Evolutionary conservation across 2,113 vertebrate genomes (phyloP), one percentile per base, ranked within the genome.

Genomic region (Zosterops hypoxanthus): DNA sequence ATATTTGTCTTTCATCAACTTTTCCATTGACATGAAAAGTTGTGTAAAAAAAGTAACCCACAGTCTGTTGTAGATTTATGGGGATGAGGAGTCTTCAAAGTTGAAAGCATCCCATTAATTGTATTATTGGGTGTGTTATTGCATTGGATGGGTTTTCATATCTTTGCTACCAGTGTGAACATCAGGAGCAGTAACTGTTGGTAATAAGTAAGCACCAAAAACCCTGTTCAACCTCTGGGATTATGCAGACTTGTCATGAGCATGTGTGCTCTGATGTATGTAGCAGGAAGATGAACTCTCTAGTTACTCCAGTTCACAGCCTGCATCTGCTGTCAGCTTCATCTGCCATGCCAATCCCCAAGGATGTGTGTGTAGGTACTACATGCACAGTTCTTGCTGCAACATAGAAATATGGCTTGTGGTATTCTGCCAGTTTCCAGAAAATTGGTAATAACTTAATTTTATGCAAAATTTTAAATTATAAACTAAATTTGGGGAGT

Each of bases 1-100:
- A 46, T 95, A 90, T 95, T 93, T 97, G 57, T 78, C 97, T 73
- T 91, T 97, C 96, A 95, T 97, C 92, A 97, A 66, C 75, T 85
- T 76, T 96, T 92, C 80, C 65, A 34, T 87, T 96, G 78, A 69
- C 91, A 88, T 97, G 95, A 79, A 92, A 95, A 95, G 86, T 96
- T 95, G 84, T 34, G 55, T 95, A 79, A 92, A 92, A 86, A 96
- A 94, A 96, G 81, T 79, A 94, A 64, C n/a, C 91, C 79, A 80
- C 77, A 96, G 3, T 60, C 34, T 79, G 60, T 82, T 92, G 84
- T 73, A 55, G 83, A 69, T 79, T 91, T 93, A 71, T 41, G 28
- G 34, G 53, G 49, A 52, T 36, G 41, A 81, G 90, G 94, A 88
- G 84, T 69, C 70, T 55, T 34, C 59, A 89, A 95, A 96, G 66